These are phyloP conservation scores for Styela plicata DNA, from an alignment of 23 tunicate genomes.

Conservation along the genomic window DNA sequence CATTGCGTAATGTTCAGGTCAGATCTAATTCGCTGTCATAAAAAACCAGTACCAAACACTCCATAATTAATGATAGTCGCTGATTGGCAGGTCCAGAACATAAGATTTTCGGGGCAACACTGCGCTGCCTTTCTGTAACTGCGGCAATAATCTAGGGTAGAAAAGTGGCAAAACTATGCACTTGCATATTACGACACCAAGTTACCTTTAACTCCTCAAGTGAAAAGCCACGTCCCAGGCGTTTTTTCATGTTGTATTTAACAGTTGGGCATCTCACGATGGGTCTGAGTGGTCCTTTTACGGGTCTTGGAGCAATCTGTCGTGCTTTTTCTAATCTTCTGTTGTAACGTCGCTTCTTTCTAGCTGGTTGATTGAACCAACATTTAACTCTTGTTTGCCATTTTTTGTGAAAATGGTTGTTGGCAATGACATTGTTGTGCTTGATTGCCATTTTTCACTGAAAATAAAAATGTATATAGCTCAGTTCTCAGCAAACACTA, in stretches of 20 bases:
- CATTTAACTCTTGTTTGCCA: slow-evolving; percentile 88
- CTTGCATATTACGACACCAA: no score
- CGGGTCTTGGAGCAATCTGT: slow-evolving; percentile 86
- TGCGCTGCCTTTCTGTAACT: no score
- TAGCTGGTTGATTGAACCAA: slow-evolving; percentile 93
- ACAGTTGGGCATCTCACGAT: slow-evolving; percentile 86
- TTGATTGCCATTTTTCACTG: slow-evolving; percentile 64
- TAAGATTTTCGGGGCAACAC: no score
- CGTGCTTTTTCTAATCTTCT: slow-evolving; percentile 59
- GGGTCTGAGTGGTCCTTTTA: slow-evolving; percentile 50
- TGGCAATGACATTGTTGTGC: slow-evolving; percentile 72
- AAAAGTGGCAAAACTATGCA: no score
- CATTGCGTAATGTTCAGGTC: no score
- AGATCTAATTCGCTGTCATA: no score
- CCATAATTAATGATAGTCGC: no score
- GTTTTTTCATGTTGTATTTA: slow-evolving; percentile 78
- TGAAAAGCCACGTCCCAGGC: slow-evolving; percentile 95
- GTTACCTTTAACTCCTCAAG: slow-evolving; percentile 82
- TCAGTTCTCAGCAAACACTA: no score
- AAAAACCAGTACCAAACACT: no score
- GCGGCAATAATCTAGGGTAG: no score
- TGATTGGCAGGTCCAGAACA: no score
- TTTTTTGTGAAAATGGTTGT: slow-evolving; percentile 91
- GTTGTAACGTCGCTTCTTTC: slow-evolving; percentile 65
- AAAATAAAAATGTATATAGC: no score